Conservation (phyloP, 2,888 invertebrate species). For the Phlogophora meticulosa region DNA sequence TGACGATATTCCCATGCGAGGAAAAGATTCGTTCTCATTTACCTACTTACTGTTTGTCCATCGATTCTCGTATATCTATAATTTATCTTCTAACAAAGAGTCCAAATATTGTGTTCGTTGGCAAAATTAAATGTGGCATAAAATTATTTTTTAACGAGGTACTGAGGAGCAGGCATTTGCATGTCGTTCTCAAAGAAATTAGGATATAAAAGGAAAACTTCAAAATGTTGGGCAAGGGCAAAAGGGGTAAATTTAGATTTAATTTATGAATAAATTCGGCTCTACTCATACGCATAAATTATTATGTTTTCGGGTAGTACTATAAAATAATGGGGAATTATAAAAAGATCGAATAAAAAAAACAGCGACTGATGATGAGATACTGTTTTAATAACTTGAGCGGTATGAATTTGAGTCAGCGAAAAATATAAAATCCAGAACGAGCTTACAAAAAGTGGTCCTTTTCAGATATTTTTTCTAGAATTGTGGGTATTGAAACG, state of each 20-base stretch:
- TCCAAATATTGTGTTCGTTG: not conserved
- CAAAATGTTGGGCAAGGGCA: constrained; percentile 1
- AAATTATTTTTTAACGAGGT: constrained; percentile 44
- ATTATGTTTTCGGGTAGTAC: not conserved
- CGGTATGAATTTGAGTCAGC: no score
- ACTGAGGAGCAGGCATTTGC: constrained; percentile 40
- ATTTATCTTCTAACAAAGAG: not conserved
- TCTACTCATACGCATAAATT: not conserved
- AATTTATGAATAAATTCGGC: constrained; percentile 1
- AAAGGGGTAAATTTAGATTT: not conserved
- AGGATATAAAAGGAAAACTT: constrained; percentile 24
- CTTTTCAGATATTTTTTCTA: no score
- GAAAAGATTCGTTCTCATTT: not conserved
- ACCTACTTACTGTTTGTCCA: not conserved
- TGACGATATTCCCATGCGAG: constrained; percentile 35
- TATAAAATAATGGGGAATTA: no score
- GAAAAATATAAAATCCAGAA: no score
- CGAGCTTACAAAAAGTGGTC: no score
- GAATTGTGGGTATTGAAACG: no score
- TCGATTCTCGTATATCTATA: no score
- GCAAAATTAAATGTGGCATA: constrained; percentile 32
- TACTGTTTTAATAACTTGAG: no score
- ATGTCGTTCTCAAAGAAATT: constrained; percentile 24
- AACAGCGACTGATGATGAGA: no score
- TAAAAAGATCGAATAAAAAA: no score